These are phyloP conservation scores for Branchinecta lindahli DNA, from an alignment of 1,140 invertebrate species.

Conservation along the genomic window DNA sequence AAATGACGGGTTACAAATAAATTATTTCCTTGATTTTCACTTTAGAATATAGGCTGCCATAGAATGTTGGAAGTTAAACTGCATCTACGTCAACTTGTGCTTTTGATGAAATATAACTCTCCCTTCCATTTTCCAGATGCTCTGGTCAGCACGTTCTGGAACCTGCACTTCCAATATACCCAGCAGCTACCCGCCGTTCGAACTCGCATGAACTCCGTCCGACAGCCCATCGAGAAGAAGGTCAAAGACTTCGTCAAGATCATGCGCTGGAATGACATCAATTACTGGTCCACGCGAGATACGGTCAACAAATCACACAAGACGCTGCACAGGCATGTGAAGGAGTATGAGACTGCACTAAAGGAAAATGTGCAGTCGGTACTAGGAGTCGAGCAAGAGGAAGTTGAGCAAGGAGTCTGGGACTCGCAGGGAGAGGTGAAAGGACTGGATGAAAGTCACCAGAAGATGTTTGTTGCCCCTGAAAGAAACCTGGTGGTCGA, in stretches of 20 bases:
- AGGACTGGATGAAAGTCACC: not conserved
- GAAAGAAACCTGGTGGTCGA: not conserved
- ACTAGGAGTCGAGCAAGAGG: conserved; percentile 25
- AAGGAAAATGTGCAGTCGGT: conserved; percentile 19
- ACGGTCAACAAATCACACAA: conserved; percentile 72
- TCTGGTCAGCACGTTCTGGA: conserved; percentile 57
- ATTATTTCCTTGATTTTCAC: too few species aligned
- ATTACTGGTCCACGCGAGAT: conserved; percentile 81
- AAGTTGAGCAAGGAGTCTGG: conserved; percentile 37
- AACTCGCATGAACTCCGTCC: conserved; percentile 44
- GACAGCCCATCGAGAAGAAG: conserved; percentile 73
- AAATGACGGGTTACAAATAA: too few species aligned
- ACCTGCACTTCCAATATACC: conserved; percentile 65
- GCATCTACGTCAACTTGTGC: conserved; percentile 9
- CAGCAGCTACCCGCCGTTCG: conserved; percentile 54
- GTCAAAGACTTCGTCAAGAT: conserved; percentile 88
- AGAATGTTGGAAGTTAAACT: conserved; percentile 2
- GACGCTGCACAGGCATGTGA: conserved; percentile 67
- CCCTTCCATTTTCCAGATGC: conserved; percentile 31
- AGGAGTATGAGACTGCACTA: conserved; percentile 47
- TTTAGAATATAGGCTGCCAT: too few species aligned
- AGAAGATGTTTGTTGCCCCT: not conserved
- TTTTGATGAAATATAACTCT: not conserved
- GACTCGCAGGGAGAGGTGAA: conserved; percentile 24
- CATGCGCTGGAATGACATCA: conserved; percentile 86